A percentile compares a stretch with the other conserved stretches of the same genome.
Evolutionary conservation across 2,797 vertebrate species (phyloP).

Genomic region (Scolopax rusticola): DNA sequence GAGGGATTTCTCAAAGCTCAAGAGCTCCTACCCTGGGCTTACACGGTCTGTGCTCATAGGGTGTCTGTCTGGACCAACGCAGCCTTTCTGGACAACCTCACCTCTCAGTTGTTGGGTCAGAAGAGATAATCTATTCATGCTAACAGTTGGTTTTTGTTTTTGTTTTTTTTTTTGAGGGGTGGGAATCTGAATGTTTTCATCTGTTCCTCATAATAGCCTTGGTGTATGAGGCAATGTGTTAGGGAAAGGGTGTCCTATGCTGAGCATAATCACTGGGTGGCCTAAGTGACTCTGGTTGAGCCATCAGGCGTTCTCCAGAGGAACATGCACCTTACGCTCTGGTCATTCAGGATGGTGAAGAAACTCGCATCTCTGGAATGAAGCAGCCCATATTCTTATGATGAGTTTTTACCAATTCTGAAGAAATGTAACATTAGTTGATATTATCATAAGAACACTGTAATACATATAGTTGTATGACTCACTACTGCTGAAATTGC

Average conservation of each 20-base stretch:
- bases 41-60: accelerated
- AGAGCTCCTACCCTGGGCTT: accelerated
- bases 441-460: neutral
- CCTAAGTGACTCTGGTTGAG: neutral
- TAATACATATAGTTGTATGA: neutral
- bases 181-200: neutral
- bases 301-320: neutral
- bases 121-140: neutral
- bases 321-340: accelerated
- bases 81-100: neutral
- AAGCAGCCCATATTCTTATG: neutral
- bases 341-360: neutral
- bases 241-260: neutral
- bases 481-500: neutral
- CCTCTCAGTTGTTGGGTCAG: neutral
- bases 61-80: accelerated
- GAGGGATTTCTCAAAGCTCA: neutral
- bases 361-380: neutral
- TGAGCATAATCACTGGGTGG: neutral
- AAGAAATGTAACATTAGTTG: neutral
- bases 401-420: accelerated
- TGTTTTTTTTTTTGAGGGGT: too few relatives aligned
- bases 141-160: neutral
- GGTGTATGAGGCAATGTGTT: neutral
- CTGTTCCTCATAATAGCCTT: neutral